Percentiles rank a stretch among this genome's conserved stretches.
phyloP scores from a whole-genome alignment of 2,113 vertebrate species.

The Gavia stellata region DNA sequence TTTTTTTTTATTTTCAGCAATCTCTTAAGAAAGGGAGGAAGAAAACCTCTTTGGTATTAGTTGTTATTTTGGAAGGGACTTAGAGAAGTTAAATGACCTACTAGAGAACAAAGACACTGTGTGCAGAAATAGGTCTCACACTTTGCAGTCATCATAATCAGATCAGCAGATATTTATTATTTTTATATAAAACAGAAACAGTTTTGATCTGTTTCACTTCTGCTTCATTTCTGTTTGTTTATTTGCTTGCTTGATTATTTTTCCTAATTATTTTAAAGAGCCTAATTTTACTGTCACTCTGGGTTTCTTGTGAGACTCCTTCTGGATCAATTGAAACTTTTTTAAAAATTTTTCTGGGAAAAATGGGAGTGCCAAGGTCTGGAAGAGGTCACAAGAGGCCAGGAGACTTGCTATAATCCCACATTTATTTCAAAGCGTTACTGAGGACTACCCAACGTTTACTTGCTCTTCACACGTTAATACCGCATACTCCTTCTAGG shows the following conservation, averaged over 20 bases:
- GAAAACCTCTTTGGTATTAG: neutral
- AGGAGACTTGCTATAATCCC: neutral
- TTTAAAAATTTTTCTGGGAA: neutral
- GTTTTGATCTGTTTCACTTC: neutral
- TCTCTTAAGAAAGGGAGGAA: neutral
- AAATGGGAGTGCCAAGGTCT: neutral
- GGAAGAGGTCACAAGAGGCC: neutral
- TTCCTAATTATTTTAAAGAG: neutral
- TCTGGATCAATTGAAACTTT: neutral
- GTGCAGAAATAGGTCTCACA: neutral
- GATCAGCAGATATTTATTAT: neutral
- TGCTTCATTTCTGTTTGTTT: neutral
- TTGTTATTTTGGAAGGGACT: neutral
- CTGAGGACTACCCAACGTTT: neutral
- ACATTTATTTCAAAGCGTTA: neutral
- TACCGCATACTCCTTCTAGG: neutral
- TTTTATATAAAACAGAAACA: neutral
- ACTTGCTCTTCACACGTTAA: neutral
- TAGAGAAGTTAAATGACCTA: neutral
- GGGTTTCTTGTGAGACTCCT: neutral
- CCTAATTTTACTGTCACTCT: neutral
- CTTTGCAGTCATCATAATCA: neutral
- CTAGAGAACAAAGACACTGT: neutral
- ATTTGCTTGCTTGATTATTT: neutral
- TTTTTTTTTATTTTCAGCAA: neutral